A percentile compares a stretch with the other conserved stretches of the same genome.
These are phyloP conservation scores for Petrocephalus microphthalmus DNA, from an alignment of 2,113 vertebrate genomes.

Conservation along the genomic window DNA sequence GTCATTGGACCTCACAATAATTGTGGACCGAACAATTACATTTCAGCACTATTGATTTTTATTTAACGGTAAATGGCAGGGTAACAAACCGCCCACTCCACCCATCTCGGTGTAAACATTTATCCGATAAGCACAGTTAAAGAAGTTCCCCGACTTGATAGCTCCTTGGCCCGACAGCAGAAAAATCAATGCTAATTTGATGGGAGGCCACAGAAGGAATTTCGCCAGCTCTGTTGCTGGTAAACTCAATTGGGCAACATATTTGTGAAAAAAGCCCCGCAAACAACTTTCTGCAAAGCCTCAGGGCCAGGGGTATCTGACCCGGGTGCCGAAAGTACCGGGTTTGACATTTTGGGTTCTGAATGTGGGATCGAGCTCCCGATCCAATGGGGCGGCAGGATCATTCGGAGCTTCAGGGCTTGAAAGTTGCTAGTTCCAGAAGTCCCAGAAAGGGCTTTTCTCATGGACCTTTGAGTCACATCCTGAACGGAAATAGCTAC, in stretches of 20 bases:
- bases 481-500: neutral
- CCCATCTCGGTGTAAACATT: slow-evolving; percentile 53
- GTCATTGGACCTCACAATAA: slow-evolving; percentile 52
- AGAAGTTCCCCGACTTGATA: slow-evolving; percentile 70
- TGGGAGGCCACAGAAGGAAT: slow-evolving; percentile 79
- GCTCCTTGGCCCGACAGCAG: slow-evolving; percentile 63
- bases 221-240: slow-evolving; percentile 55
- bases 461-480: neutral
- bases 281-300: slow-evolving; percentile 25
- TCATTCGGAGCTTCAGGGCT: neutral
- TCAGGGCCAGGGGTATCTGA: slow-evolving; percentile 27
- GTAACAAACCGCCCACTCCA: slow-evolving; percentile 57
- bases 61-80: slow-evolving; percentile 69
- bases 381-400: neutral
- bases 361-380: neutral
- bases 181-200: slow-evolving; percentile 89
- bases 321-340: neutral
- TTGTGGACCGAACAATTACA: slow-evolving; percentile 47
- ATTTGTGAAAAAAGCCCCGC: slow-evolving; percentile 22
- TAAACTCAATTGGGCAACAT: slow-evolving; percentile 33
- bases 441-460: neutral
- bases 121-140: slow-evolving; percentile 69
- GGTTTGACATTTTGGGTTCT: neutral
- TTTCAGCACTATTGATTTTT: slow-evolving; percentile 66
- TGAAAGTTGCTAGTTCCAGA: neutral